Base-by-base conservation (phyloP, 2,888 invertebrate genomes). In the Arenicola marina region DNA sequence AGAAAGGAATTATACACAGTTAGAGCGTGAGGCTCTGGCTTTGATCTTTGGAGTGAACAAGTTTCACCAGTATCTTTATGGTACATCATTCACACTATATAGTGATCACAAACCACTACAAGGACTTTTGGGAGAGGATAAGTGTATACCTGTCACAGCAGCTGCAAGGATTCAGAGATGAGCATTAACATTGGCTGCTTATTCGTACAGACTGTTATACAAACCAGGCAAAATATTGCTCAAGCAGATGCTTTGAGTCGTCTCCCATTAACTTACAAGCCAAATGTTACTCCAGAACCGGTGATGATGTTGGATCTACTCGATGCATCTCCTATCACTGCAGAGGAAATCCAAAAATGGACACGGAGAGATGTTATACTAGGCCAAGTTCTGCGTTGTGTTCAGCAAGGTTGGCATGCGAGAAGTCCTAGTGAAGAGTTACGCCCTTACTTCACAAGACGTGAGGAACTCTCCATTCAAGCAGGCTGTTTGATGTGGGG, bases 401-500 rank as follows among this genome's bases (percentile, higher is more conserved):
- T 45, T 24, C 18, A 26, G 45, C 26, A 57, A 45, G 45, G 2
- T 26, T 45, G 24, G 28, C 44, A 28, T 57, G n/a, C 15, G 24
- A 11, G 26, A 48, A 21, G 48, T n/a, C 15, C 18, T n/a, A n/a
- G 26, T 57, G 57, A 45, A 45, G 4, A 31, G 1, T 28, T 51
- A 33, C 48, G 51, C 11, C 60, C 53, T 28, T 60, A 54, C 54
- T 3, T 43, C 15, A 7, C 26, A 29, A 21, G 54, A 18, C 34
- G 55, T n/a, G 31, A 45, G n/a, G 69, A 69, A 54, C 48, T 70
- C 3, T 34, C 33, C 24, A 51, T 61, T 1, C 34, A 66, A 4
- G 33, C 64, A 24, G 55, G 63, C 3, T 65, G 62, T 44, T 18
- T 70, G 11, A 26, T 67, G 29, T 68, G 66, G 66, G 68, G 68